phyloP scores from a whole-genome alignment of 2,888 invertebrate genomes.

The Mechanitis mazaeus region DNA sequence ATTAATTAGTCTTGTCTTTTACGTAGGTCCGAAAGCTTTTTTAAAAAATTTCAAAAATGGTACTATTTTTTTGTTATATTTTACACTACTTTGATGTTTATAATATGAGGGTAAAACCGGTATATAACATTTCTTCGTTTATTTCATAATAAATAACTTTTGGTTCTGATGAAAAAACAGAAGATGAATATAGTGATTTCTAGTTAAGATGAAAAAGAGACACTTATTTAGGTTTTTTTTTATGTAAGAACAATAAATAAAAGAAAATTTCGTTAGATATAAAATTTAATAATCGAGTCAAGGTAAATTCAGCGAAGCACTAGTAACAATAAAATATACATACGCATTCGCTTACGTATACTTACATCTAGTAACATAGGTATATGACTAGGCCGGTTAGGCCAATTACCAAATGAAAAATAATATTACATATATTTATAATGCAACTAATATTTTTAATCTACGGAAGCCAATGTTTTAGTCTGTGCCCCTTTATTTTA shows the following conservation, averaged over 20 bases:
- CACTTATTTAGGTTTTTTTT: too few species aligned
- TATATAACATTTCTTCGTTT: too few species aligned
- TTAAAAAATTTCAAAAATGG: too few species aligned
- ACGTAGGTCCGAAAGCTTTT: too few species aligned
- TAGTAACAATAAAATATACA: slow-evolving; percentile 70
- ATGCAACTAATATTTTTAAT: slow-evolving; percentile 26
- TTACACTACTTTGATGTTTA: too few species aligned
- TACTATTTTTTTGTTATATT: too few species aligned
- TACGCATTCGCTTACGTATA: slow-evolving; percentile 29
- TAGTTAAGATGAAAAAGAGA: too few species aligned
- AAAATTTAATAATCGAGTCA: slow-evolving; percentile 69
- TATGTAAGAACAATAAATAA: not conserved
- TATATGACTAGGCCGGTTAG: slow-evolving; percentile 31
- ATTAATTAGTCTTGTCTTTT: too few species aligned
- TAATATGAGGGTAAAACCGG: too few species aligned
- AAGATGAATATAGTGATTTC: too few species aligned
- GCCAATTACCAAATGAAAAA: slow-evolving; percentile 29
- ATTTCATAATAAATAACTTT: too few species aligned
- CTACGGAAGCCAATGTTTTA: slow-evolving; percentile 47
- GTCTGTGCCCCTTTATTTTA: slow-evolving; percentile 13
- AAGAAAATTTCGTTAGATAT: slow-evolving; percentile 47
- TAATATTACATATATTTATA: slow-evolving; percentile 30
- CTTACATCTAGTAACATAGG: slow-evolving; percentile 27
- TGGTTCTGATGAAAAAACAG: too few species aligned
- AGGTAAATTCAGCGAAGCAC: slow-evolving; percentile 55